Evolutionary conservation across 2,797 vertebrate genomes (phyloP), one percentile per base, ranked within the genome.

Genomic region (Hylomyscus alleni): DNA sequence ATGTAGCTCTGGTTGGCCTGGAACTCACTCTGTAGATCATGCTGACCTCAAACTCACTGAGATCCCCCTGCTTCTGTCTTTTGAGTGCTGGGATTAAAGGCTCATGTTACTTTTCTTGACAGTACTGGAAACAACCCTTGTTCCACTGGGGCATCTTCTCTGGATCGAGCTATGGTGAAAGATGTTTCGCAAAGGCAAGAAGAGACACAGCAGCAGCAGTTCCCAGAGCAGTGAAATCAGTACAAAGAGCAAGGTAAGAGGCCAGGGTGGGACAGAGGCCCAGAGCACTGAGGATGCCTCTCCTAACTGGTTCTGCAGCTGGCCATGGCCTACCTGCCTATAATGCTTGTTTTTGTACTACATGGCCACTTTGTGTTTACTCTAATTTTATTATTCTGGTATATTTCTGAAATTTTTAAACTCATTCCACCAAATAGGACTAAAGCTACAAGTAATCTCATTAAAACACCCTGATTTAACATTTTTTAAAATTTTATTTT

Each of bases 171-270:
- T 98, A 99, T 99, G 99, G 98, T 99, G 99, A 99, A 99, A 98
- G 98, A 99, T 99, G 99, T 99, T 99, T 96, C 99, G 99, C 91
- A 99, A 99, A 98, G 99, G 99, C 62, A 99, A 99, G 97, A 99
- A 99, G 97, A 99, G 99, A 26, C 99, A 99, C 98, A 99, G 99
- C 98, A 99, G 99, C 97, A 99, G 99, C 99, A 99, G 99, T 97
- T 99, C 99, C 0, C 99, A 99, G 85, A 99, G 99, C 98, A 99
- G 99, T 94, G 99, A 99, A 97, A 99, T 99, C 98, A 99, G 99
- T 97, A 99, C 99, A 1, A 99, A 99, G 97, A 99, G 99, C 98
- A 99, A 99, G 99, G 99, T 99, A 97, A 96, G 98, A 58, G 75
- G 17, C 10, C 4, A 4, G 60, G 22, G 0, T 17, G 5, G 56